Conservation (phyloP, 2,797 vertebrate genomes). For the Dermochelys coriacea region DNA sequence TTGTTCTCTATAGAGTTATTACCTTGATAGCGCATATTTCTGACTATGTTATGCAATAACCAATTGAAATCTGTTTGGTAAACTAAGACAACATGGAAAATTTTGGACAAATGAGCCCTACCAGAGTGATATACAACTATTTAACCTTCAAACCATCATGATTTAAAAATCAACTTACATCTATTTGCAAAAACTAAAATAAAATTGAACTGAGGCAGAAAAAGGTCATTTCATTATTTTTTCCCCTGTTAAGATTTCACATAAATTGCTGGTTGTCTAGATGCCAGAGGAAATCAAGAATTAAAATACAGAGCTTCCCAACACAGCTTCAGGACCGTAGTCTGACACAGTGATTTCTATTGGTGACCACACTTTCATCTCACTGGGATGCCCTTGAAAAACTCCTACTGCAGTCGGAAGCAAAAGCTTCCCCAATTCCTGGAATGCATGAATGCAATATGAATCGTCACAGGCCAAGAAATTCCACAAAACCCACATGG, state of each 20-base stretch:
- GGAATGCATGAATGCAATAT: constrained; percentile 74
- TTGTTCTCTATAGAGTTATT: neutral
- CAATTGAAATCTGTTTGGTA: neutral
- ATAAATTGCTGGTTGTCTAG: constrained; percentile 65
- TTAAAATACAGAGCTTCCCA: constrained; percentile 73
- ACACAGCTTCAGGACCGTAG: constrained; percentile 66
- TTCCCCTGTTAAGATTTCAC: constrained; percentile 44
- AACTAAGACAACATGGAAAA: neutral
- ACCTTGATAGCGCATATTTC: neutral
- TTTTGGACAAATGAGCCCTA: neutral
- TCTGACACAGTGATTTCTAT: constrained; percentile 67
- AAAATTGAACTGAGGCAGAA: neutral
- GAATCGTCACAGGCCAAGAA: constrained; percentile 66
- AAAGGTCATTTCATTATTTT: constrained; percentile 2
- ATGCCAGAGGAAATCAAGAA: constrained; percentile 70
- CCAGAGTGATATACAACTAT: neutral
- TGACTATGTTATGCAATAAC: neutral
- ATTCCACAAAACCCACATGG: constrained; percentile 68
- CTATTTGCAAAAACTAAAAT: neutral
- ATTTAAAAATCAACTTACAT: constrained; percentile 31
- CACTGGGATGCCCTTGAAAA: constrained; percentile 72
- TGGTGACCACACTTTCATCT: constrained; percentile 72
- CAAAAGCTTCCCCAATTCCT: constrained; percentile 64
- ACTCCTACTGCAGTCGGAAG: constrained; percentile 47
- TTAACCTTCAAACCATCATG: neutral